Base-by-base conservation (phyloP, 1,140 invertebrate genomes). In the Pantala flavescens region DNA sequence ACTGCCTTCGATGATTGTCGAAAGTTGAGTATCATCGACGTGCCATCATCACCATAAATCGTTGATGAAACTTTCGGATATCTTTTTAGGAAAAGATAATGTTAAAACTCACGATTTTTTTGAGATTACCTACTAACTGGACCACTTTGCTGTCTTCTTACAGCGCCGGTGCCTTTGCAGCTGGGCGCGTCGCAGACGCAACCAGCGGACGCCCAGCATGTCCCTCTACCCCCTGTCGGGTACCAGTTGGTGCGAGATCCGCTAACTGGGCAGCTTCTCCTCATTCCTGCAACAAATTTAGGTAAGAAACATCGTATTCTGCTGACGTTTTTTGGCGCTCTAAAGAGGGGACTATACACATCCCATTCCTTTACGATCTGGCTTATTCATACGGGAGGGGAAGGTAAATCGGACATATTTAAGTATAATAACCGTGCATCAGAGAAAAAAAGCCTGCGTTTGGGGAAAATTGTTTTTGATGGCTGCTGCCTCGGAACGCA, bases 171-270 rank as follows among this genome's bases (percentile, higher is more conserved):
- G 49, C 49, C 49, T 63, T 63, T 63, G 49, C 49, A 63, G n/a
- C 49, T 63, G 14, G 49, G 49, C n/a, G n/a, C 49, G 16, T 63
- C 49, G 49, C 49, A 63, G n/a, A 21, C 49, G 49, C 83, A 89
- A 90, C 81, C 87, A 88, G 78, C 87, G 89, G 84, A 85, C 78
- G 80, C 74, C 77, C 82, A 75, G 78, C 87, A 83, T 80, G 88
- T 86, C 86, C 87, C 88, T 73, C 84, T 89, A 81, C 86, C 88
- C 75, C 86, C 88, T 71, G 86, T 89, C 74, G 90, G 90, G 74
- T 90, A 91, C 83, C 92, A 94, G 82, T 85, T 95, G 77, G 90
- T 92, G 70, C 86, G 93, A 71, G 93, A 95, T 83, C 90, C 92
- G 24, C 86, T 90, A 19, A 91, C 89, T 23, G 92, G 92, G 49